Conservation (phyloP, 2,113 vertebrate genomes). For the Naja naja region DNA sequence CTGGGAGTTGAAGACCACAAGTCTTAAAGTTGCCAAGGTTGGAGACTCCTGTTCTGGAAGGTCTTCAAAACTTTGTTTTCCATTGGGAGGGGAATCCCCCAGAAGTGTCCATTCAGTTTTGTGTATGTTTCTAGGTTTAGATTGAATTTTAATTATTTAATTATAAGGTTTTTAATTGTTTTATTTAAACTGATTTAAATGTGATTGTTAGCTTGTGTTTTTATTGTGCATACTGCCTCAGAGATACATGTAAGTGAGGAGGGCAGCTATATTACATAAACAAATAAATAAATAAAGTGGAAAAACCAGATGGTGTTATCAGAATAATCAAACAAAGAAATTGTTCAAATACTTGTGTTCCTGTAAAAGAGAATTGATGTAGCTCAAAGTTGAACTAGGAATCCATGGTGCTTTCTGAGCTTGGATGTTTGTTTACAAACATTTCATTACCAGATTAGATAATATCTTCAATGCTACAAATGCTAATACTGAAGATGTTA, state of each 20-base stretch:
- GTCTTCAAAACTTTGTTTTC: background rate
- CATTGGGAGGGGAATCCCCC: background rate
- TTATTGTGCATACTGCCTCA: background rate
- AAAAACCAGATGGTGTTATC: background rate
- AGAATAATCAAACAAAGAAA: background rate
- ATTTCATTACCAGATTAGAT: background rate
- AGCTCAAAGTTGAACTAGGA: background rate
- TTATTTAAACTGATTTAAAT: background rate
- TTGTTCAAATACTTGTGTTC: background rate
- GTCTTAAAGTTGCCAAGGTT: too few species aligned
- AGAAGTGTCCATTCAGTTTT: background rate
- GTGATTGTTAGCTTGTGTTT: background rate
- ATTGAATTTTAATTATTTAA: background rate
- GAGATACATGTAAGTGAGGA: background rate
- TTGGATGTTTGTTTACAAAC: background rate
- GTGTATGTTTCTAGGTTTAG: background rate
- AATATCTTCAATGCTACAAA: background rate
- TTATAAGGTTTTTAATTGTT: background rate
- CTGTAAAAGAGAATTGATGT: background rate
- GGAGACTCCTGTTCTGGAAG: too few species aligned
- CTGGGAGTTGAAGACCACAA: too few species aligned
- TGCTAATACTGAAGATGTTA: background rate
- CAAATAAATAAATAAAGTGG: background rate
- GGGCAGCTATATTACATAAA: background rate
- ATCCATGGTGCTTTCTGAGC: background rate